Conservation (phyloP, 2,888 invertebrate species). For the Hartigia nigra region DNA sequence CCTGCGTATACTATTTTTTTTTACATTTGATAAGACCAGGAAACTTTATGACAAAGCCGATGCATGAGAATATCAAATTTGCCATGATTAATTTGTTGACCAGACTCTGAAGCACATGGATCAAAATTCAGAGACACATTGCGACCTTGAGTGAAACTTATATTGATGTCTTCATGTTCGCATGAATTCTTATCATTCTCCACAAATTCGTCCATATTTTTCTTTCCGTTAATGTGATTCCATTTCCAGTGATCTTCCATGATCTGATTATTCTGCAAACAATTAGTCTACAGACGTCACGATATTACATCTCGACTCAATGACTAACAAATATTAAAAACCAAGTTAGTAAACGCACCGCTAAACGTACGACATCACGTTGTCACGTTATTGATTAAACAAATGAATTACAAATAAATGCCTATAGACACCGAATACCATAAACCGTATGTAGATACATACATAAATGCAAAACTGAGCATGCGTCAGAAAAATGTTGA, state of each 20-base stretch:
- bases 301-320: background rate
- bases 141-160: background rate
- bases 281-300: background rate
- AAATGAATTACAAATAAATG: background rate
- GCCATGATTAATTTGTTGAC: constrained; percentile 8
- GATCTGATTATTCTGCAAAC: background rate
- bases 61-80: constrained; percentile 13
- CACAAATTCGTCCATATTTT: background rate
- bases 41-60: constrained; percentile 26
- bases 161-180: background rate
- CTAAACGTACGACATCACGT: background rate
- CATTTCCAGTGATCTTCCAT: background rate
- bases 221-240: background rate
- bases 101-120: constrained; percentile 13
- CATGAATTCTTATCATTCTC: background rate
- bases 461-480: background rate
- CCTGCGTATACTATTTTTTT: background rate
- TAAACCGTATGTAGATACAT: background rate
- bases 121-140: background rate
- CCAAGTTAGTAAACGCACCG: background rate
- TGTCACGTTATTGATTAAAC: background rate
- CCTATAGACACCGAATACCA: background rate
- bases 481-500: background rate
- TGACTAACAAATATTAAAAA: background rate
- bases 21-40: constrained; percentile 18